Evolutionary conservation across 2,797 vertebrate species (phyloP).

Genomic region (Sebastes iracundus): DNA sequence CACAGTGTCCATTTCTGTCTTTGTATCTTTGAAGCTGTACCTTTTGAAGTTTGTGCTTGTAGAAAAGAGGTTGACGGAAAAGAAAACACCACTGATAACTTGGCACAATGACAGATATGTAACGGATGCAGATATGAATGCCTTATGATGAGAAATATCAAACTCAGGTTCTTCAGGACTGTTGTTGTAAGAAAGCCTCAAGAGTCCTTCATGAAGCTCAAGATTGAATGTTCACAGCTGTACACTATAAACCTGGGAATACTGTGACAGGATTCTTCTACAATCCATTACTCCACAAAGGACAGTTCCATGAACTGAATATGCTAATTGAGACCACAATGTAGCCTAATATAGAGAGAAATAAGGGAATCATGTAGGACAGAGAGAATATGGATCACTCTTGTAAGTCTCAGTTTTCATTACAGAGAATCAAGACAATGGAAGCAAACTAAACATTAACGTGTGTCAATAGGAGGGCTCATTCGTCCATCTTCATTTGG

Average conservation of each 20-base stretch:
- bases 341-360: constrained; percentile 14
- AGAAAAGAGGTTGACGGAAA: not conserved
- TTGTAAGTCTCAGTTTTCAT: constrained; percentile 33
- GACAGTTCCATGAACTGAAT: constrained; percentile 7
- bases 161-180: not conserved
- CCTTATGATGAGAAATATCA: constrained; percentile 3
- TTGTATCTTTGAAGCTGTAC: not conserved
- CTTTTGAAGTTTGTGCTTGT: not conserved
- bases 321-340: constrained; percentile 32
- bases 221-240: not conserved
- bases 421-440: constrained; percentile 29
- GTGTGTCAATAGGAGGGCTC: constrained; percentile 15
- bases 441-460: constrained; percentile 30
- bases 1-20: not conserved
- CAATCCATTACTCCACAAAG: constrained; percentile 31
- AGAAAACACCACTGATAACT: not conserved
- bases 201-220: not conserved
- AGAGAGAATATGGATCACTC: constrained; percentile 28
- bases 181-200: not conserved
- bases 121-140: constrained; percentile 1
- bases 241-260: not conserved
- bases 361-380: constrained; percentile 19
- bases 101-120: not conserved
- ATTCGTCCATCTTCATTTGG: constrained; percentile 62
- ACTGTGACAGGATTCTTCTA: constrained; percentile 11